Evolutionary conservation across 2,888 invertebrate genomes (phyloP), one percentile per base, ranked within the genome.

Genomic region (Leptinotarsa haldemani): DNA sequence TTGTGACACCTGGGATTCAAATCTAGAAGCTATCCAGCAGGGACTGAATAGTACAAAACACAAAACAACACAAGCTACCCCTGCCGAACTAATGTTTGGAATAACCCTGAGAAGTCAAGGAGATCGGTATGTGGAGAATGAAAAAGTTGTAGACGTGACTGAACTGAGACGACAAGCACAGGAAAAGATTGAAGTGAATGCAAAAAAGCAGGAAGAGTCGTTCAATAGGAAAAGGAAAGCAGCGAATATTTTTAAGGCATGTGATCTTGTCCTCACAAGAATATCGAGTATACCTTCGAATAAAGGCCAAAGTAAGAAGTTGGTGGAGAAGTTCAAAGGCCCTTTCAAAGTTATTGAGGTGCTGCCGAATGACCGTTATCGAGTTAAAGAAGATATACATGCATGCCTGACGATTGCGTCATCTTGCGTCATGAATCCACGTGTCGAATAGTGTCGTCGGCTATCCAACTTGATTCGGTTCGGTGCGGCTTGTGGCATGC

Each of bases 1-100:
- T 3, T 77, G 77, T 56, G 75, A 82, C 66, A n/a, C 48, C 16
- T 83, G 82, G 83, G 82, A 84, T 73, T 58, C 69, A 12, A 65
- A 76, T 16, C 65, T 84, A 78, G 73, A 47, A 22, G 61, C 68
- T 30, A 64, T 80, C 52, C 80, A 80, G 65, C 75, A 76, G 58
- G 80, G 77, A 0, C 77, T 84, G 1, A 84, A 75, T 47, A 75
- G 75, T 61, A 65, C 71, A 18, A 79, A 71, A 65, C 77, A 67
- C 68, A 68, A 72, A 48, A 63, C 72, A 9, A 65, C 58, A 25
- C 18, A 58, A 58, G 58, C 69, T 18, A 61, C 69, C 58, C 46
- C 69, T 61, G 65, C 65, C 48, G 65, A 65, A 65, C 46, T 40
- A 20, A 65, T 65, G 47, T 65, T 65, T 30, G 65, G 40, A 20